Evolutionary conservation across 2,113 vertebrate species (phyloP), one percentile per base, ranked within the genome.

Genomic region (Delphinus delphis): DNA sequence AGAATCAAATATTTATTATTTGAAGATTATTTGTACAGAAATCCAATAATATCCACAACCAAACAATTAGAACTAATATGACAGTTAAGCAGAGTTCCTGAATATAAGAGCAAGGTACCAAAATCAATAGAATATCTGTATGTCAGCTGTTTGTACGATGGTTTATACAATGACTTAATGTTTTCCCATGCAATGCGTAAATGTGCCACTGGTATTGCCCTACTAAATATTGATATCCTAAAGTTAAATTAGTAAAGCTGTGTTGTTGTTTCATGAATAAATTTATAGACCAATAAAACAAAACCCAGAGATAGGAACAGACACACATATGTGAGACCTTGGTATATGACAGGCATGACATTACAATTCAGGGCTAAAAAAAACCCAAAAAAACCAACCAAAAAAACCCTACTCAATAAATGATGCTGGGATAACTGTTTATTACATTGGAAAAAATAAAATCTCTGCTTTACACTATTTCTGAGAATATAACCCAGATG

Each of bases 241-340:
- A 77, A 77, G 3, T 86, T 58, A 53, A 26, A 70, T 33, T 79
- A 38, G 60, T 70, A 85, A 47, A 79, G n/a, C 12, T 58, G 11
- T 84, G 18, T 21, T 79, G 21, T 85, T 62, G 15, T 38, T 47
- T 79, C 3, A 70, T n/a, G 20, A 79, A 77, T 70, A 90, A 84
- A 90, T 26, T 60, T 74, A 94, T 53, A 94, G 47, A 90, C 18
- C 25, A 77, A 65, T 38, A 90, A 74, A 95, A 90, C 2, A 89
- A 67, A 89, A 95, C 7, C 10, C 36, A 77, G 60, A 79, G 76
- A 41, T 44, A 88, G 55, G 44, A 94, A 85, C 26, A 70, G 25
- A 47, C 33, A 79, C 62, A 81, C 41, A 88, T 47, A 77, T 38
- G 33, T 50, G 15, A 70, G 41, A 62, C 90, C 26, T 44, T 94